Evolutionary conservation across 2,888 invertebrate genomes (phyloP).

Genomic region (Lasioglossum figueresi): DNA sequence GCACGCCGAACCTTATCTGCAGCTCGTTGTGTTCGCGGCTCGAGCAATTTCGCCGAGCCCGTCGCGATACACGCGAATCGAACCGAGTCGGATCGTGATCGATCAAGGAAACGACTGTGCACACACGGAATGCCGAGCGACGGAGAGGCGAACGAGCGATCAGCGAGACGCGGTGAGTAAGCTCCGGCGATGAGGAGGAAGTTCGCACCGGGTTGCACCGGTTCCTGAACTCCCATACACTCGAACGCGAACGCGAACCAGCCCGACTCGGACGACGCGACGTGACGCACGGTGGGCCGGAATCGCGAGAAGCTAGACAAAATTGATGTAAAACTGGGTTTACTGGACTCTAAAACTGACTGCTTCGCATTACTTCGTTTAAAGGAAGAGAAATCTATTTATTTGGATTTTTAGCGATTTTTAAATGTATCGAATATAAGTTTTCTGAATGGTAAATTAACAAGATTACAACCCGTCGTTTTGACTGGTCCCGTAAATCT

Average conservation of each 20-base stretch:
- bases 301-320: background rate
- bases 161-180: background rate
- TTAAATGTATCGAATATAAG: no score
- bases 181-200: background rate
- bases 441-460: no score
- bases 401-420: no score
- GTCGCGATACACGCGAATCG: background rate
- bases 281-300: no score
- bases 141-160: background rate
- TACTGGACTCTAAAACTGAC: no score
- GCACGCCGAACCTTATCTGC: background rate
- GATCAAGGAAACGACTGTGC: background rate
- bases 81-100: background rate
- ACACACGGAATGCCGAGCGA: background rate
- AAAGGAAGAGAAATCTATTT: no score
- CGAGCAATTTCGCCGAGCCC: background rate
- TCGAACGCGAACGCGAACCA: background rate
- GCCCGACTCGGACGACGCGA: background rate
- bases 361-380: background rate
- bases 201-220: background rate
- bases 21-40: background rate
- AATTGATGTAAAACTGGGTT: background rate
- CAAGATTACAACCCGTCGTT: no score
- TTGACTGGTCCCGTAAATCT: no score
- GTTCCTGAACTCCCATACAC: background rate